Evolutionary conservation across 2,888 invertebrate species (phyloP), one percentile per base, ranked within the genome.

Genomic region (Epistrophe grossulariae): DNA sequence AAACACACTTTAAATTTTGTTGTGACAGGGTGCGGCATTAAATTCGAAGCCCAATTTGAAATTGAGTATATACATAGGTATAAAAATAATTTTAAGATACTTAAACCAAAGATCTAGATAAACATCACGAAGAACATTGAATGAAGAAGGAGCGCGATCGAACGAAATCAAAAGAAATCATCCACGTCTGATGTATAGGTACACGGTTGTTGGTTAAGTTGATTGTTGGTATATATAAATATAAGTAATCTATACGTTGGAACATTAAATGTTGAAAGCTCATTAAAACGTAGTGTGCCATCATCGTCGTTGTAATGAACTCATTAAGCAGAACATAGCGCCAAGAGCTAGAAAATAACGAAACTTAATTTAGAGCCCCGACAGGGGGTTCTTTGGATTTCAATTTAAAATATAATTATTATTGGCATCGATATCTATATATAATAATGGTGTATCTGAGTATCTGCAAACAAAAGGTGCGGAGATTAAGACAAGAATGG

Each of bases 341-440:
- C 72, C 73, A n/a, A 80, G 68, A 79, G 64, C 60, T 60, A 45
- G 43, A 57, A 80, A 80, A 76, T 76, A 82, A 82, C 64, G 82
- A 85, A 85, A 85, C 85, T 78, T 85, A 74, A 85, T 82, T 85
- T 82, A 59, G 70, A 19, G 13, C 73, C 82, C 8, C 73, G 5
- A 31, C 68, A 50, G 84, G 80, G 68, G 77, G 77, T 31, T 43
- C 45, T 59, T 48, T 40, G 50, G 48, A 57, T 73, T 81, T 81
- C 73, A 85, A 85, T 85, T 77, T 77, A 81, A 81, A 48, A 66
- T 66, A 48, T 52, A 81, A 81, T 81, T 85, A 85, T 85, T 73
- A 70, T 57, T 74, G 43, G 73, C 66, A 82, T 74, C 78, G 81
- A 70, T 24, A 24, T 24, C 1, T 24, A 24, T 2, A 24, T 24